These are phyloP conservation scores for Leucoraja erinaceus DNA, from an alignment of 2,113 vertebrate species.

Conservation along the genomic window DNA sequence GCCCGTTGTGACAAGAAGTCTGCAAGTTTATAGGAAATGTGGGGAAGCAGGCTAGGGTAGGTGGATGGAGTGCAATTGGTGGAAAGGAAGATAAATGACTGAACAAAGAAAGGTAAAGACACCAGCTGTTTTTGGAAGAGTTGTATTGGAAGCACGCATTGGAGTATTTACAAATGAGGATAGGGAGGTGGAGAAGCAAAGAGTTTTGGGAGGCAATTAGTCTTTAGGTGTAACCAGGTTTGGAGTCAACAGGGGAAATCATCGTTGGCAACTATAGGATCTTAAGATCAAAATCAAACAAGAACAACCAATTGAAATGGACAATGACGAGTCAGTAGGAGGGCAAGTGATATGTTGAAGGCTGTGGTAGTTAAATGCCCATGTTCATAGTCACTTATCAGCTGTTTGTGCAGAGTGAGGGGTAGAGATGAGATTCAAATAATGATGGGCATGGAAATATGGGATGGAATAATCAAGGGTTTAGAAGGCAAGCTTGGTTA, in stretches of 20 bases:
- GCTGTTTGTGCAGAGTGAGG: not conserved
- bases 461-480: not conserved
- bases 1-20: conserved; percentile 47
- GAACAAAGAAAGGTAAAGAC: conserved; percentile 48
- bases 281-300: not conserved
- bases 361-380: not conserved
- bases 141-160: too few species aligned
- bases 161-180: not conserved
- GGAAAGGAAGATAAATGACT: not conserved
- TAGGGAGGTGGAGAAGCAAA: not conserved
- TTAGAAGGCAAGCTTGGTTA: not conserved
- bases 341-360: not conserved
- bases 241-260: not conserved
- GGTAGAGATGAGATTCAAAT: not conserved
- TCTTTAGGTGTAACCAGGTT: too few species aligned
- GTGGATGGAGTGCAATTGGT: conserved; percentile 12
- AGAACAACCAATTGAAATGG: not conserved
- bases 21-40: conserved; percentile 51
- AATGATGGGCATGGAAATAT: not conserved
- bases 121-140: conserved; percentile 47
- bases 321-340: not conserved
- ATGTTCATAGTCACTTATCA: not conserved
- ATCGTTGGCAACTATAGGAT: not conserved
- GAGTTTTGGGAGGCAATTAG: not conserved
- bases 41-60: conserved; percentile 44